Base-by-base conservation (phyloP, 2,113 vertebrate species). In the Pleuronectes platessa region DNA sequence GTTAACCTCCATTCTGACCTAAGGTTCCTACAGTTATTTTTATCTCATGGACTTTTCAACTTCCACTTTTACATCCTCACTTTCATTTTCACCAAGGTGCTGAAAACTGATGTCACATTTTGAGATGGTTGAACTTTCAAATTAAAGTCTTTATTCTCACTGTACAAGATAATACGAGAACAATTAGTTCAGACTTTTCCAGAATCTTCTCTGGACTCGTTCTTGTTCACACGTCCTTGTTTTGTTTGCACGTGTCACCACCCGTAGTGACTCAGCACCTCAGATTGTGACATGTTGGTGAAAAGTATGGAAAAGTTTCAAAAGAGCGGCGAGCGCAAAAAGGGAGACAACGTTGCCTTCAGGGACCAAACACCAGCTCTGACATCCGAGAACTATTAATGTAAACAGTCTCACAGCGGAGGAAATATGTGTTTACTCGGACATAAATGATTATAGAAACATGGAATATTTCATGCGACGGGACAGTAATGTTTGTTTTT, bases 271-370 rank as follows among this genome's bases (percentile, higher is more conserved):
- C 37, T 76, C 70, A 64, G 59, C 47, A 31, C 3, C 12, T 64
- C 26, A 13, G 13, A 0, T 0, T 15, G 11, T 17, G 21, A 40
- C 55, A 53, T 9, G 18, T 0, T 15, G 61, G 26, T 35, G 15
- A 66, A 7, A 0, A 5, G 3, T n/a, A 0, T 40, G 51, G 21
- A 5, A 26, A 74, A 72, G 40, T n/a, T 10, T n/a, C 9, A 3
- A 0, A 0, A 83, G 31, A 31, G 27, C 66, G 42, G 27, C 80
- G 83, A 45, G 83, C n/a, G 84, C 86, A 88, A 81, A 78, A 27
- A 35, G 21, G 3, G 15, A n/a, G 2, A n/a, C 23, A 31, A 21
- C 26, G 83, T 3, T 69, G 69, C 77, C 55, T 83, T 85, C 70
- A 71, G 0, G 49, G 0, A 60, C 55, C 55, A 3, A 27, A 6